Evolutionary conservation across 2,888 invertebrate genomes (phyloP), one percentile per base, ranked within the genome.

Genomic region (Volucella zonaria): DNA sequence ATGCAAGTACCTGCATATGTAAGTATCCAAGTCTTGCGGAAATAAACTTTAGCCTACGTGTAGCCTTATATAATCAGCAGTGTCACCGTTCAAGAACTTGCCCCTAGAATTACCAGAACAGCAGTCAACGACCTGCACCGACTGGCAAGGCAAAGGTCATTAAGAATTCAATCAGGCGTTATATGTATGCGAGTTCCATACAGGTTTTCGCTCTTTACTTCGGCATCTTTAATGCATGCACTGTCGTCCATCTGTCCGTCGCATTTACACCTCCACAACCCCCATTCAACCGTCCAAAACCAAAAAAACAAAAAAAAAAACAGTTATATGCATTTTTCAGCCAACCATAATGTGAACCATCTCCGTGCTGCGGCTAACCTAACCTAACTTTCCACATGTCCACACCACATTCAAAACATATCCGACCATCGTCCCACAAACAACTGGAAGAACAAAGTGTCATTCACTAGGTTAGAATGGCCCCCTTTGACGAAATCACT

Each of bases 351-450:
- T 56, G 75, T 83, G 79, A 75, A 83, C 66, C 79, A 76, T 67
- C 64, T 67, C 83, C 70, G 59, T 83, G 70, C 79, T 79, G 83
- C 49, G 83, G 83, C 79, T 75, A 79, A 83, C 79, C 81, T 71
- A 40, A 79, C 79, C 79, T 79, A 54, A 75, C 82, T 66, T 70
- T 61, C 76, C 75, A 66, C 76, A 81, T 75, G 81, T 64, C 68
- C 68, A 62, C 75, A 68, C 74, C 74, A 68, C 75, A 64, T 52
- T 58, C 52, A 54, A 62, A 40, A 61, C 42, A 31, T 8, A 8
- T 14, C 6, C 23, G 15, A 15, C 40, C 10, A 8, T 62, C 73
- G 18, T 10, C 42, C 61, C 42, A 31, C 43, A 2, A 51, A 31
- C 18, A 52, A 68, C 74, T 54, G 75, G 74, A 71, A 83, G 83